These are phyloP conservation scores for Xestobium rufovillosum DNA, from an alignment of 2,888 invertebrate species.

Conservation along the genomic window DNA sequence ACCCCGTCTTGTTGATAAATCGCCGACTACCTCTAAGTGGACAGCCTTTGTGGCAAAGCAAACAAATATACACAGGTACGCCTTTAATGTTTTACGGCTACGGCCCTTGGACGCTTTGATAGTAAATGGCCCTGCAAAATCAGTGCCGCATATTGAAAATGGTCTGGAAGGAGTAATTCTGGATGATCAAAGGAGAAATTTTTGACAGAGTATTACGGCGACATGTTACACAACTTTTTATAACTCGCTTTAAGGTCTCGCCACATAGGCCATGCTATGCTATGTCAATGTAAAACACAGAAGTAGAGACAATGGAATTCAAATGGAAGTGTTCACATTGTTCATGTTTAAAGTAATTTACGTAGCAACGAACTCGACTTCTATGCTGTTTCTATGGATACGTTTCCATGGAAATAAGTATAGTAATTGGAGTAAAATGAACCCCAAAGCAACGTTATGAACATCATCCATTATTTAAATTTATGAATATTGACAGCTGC, in stretches of 20 bases:
- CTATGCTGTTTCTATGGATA: too few relatives aligned
- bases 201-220: constrained; percentile 4
- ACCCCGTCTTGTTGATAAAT: constrained; percentile 12
- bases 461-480: too few relatives aligned
- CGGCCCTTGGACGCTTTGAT: constrained; percentile 1
- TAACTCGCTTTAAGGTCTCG: constrained; percentile 7
- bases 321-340: too few relatives aligned
- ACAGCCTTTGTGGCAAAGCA: constrained; percentile 11
- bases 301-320: too few relatives aligned
- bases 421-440: too few relatives aligned
- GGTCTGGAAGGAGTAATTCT: constrained; percentile 12
- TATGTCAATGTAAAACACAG: too few relatives aligned
- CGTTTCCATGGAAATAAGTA: too few relatives aligned
- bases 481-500: too few relatives aligned
- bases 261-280: too few relatives aligned
- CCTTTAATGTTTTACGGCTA: constrained; percentile 5
- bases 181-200: constrained; percentile 7
- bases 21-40: constrained; percentile 11
- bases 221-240: constrained; percentile 8
- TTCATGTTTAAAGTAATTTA: too few relatives aligned
- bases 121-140: constrained; percentile 11
- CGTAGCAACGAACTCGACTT: too few relatives aligned
- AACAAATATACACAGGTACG: constrained; percentile 8
- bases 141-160: constrained; percentile 11
- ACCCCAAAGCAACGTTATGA: too few relatives aligned